Percentiles rank a stretch among this genome's conserved stretches.
phyloP scores from a whole-genome alignment of 2,797 vertebrate genomes.

The Sylvilagus floridanus region DNA sequence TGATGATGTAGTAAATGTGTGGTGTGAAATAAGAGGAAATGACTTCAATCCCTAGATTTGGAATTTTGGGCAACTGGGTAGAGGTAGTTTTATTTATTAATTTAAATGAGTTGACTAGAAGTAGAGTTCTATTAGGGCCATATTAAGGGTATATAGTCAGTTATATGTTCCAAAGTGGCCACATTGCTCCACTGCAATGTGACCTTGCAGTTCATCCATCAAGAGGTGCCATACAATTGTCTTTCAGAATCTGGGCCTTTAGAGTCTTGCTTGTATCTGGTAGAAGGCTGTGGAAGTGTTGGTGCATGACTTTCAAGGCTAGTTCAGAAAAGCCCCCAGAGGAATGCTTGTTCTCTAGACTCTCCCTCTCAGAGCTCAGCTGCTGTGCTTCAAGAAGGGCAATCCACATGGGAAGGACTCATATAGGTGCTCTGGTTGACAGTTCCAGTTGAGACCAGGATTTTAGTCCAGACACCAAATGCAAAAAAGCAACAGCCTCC shows the following conservation, averaged over 20 bases:
- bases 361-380: background rate
- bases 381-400: background rate
- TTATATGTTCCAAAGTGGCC: background rate
- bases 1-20: background rate
- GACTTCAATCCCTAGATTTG: background rate
- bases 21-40: background rate
- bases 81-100: slow-evolving; percentile 37
- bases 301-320: background rate
- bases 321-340: background rate
- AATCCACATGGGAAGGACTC: background rate
- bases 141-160: background rate
- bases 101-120: background rate
- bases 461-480: background rate
- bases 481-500: background rate
- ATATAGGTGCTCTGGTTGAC: background rate
- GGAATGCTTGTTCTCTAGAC: background rate
- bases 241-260: background rate
- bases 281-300: background rate
- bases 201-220: background rate
- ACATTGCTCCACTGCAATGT: background rate
- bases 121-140: background rate
- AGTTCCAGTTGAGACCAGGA: background rate
- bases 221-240: background rate
- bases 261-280: background rate
- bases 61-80: background rate